Base-by-base conservation (phyloP, 2,888 invertebrate species). In the Caenorhabditis parvicauda region DNA sequence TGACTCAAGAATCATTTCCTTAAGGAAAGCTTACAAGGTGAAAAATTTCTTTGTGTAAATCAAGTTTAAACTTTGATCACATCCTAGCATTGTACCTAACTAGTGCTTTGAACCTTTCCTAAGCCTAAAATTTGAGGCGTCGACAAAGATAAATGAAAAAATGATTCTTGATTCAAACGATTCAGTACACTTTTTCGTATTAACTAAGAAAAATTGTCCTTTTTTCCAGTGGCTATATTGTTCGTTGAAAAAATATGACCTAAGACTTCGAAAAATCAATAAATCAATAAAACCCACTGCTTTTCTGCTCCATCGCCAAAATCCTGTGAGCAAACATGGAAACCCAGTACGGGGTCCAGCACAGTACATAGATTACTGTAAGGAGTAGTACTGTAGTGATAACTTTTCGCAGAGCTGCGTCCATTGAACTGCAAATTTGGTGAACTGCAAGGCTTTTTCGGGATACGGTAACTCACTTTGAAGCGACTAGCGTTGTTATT, bases 301-400 rank as follows among this genome's bases (percentile, higher is more conserved):
- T 64, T 47, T 70, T 67, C 45, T 63, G 59, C 38, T 63, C 64
- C 46, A 70, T 61, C 2, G 60, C 48, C 54, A 66, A 54, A n/a
- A 59, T 58, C 28, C 59, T 54, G 41, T 70, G 66, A 9, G 70
- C 69, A 57, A 78, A 79, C 70, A 79, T 70, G 44, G 67, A 63
- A 27, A 79, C 54, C 70, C 70, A 66, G 37, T 64, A 70, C 59
- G 79, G 79, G 12, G 77, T 69, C 79, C 79, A 79, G 54, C 79
- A 79, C 12, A 75, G 45, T n/a, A 79, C 62, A 58, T 79, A 79
- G 21, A 80, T 74, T 9, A 70, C 64, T 2, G 76, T 75, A n/a
- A 79, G 67, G 7, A 80, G 59, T 39, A 79, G 57, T 1, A 80
- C 79, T 0, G 79, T 79, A 3, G 70, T 67, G 38, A 78, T 71